phyloP scores from a whole-genome alignment of 2,888 invertebrate genomes.

The Chorisops tibialis region DNA sequence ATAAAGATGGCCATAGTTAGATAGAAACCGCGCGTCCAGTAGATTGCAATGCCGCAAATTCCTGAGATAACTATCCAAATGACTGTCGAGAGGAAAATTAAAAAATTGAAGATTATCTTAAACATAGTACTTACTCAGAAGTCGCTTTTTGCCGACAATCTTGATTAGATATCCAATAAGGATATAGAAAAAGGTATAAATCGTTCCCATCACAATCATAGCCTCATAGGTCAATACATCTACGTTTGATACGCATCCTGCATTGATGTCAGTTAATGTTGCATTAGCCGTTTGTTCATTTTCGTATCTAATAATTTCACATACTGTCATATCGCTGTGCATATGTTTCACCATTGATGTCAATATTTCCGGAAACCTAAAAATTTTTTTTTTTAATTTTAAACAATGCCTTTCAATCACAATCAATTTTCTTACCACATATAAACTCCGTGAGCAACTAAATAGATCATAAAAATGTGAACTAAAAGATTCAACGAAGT shows the following conservation, averaged over 20 bases:
- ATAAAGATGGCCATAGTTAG: slow-evolving; percentile 60
- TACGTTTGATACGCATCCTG: slow-evolving; percentile 55
- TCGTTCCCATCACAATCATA: slow-evolving; percentile 64
- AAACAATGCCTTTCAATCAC: background rate
- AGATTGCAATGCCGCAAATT: slow-evolving; percentile 58
- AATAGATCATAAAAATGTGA: slow-evolving; percentile 43
- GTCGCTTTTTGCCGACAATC: slow-evolving; percentile 57
- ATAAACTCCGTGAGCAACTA: slow-evolving; percentile 46
- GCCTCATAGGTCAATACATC: slow-evolving; percentile 63
- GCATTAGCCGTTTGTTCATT: slow-evolving; percentile 49
- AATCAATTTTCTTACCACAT: slow-evolving; percentile 44
- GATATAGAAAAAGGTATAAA: slow-evolving; percentile 63
- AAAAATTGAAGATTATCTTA: background rate
- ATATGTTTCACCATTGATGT: slow-evolving; percentile 47
- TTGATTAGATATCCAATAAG: slow-evolving; percentile 62
- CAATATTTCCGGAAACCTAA: slow-evolving; percentile 46
- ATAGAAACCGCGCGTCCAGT: slow-evolving; percentile 58
- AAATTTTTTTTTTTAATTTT: background rate
- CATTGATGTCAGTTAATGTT: slow-evolving; percentile 43
- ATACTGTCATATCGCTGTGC: slow-evolving; percentile 47
- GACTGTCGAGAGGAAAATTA: slow-evolving; percentile 36
- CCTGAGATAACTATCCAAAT: slow-evolving; percentile 55
- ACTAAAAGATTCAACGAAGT: slow-evolving; percentile 46
- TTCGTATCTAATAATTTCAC: slow-evolving; percentile 30
- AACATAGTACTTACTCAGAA: slow-evolving; percentile 48